Percentiles rank a stretch among this genome's conserved stretches.
Evolutionary conservation across 2,888 invertebrate genomes (phyloP).

Genomic region (Cephonodes hylas): DNA sequence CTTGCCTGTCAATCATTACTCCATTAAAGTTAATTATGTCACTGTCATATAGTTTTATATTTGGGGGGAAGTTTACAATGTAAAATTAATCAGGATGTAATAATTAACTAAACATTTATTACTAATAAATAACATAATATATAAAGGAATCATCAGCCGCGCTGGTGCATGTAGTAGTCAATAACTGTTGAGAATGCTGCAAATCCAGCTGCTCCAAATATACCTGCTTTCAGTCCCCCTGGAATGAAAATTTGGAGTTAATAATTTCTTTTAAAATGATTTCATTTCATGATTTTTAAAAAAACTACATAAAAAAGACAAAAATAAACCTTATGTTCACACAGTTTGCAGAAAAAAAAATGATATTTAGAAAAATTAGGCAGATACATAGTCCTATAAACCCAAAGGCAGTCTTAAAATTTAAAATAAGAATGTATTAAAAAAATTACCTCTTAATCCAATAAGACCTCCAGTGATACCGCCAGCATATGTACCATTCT

Average conservation of each 20-base stretch:
- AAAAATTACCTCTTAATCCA: slow-evolving; percentile 90
- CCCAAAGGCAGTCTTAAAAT: too few species aligned
- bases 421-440: too few species aligned
- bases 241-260: slow-evolving; percentile 44
- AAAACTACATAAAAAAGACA: too few species aligned
- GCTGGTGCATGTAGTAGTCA: slow-evolving; percentile 94
- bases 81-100: not conserved
- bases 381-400: too few species aligned
- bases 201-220: slow-evolving; percentile 97
- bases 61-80: not conserved
- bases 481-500: slow-evolving; percentile 97
- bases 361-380: too few species aligned
- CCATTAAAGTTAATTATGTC: too few species aligned
- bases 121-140: not conserved
- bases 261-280: too few species aligned
- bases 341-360: not conserved
- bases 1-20: too few species aligned
- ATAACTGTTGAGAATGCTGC: slow-evolving; percentile 98
- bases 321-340: too few species aligned
- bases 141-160: slow-evolving; percentile 33
- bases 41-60: too few species aligned
- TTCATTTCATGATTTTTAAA: too few species aligned
- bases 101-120: slow-evolving; percentile 11
- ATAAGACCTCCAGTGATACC: slow-evolving; percentile 96
- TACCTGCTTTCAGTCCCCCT: slow-evolving; percentile 96